Base-by-base conservation (phyloP, 2,113 vertebrate genomes). In the Centrocercus urophasianus region DNA sequence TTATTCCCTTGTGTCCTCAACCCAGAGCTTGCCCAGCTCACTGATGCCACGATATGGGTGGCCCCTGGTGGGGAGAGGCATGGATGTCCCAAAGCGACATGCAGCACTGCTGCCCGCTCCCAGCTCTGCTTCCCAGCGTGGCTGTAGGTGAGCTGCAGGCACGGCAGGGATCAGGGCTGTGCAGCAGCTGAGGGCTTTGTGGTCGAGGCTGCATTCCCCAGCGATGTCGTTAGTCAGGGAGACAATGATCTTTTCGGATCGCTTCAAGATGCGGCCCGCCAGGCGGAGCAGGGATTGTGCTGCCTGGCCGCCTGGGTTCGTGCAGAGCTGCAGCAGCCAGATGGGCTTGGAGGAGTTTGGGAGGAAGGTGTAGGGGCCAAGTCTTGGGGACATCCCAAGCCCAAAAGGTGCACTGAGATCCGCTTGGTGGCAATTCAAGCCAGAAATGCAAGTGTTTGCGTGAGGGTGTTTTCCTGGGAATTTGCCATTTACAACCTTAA, bases 171-270 rank as follows among this genome's bases (percentile, higher is more conserved):
- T 50, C 15, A 1, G 69, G 67, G 86, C 78, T 87, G 87, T 8
- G 78, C 84, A 40, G 89, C 94, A 85, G 50, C 94, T 84, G 83
- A 72, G 69, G 76, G 43, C 88, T 38, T 89, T 88, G 93, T 78
- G 94, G 96, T 69, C 36, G 80, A 60, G 86, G 80, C 87, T 4
- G 86, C 95, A 83, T 97, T 97, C 96, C 95, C 85, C 36, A 83
- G 90, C 1, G 38, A 74, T 96, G 94, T 93, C n/a, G 80, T 92
- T 83, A 92, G 93, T 85, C 74, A 67, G 40, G 75, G 87, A 95
- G 87, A 93, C 85, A 74, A 8, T 61, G 82, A 82, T 63, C 61
- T 40, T 90, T 82, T 86, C 1, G 10, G 88, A 94, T 96, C 90
- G 87, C 82, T 96, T 96, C 94, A 97, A 94, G 95, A 94, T 95